These are phyloP conservation scores for Orchestes rusci DNA, from an alignment of 2,888 invertebrate genomes.

Conservation along the genomic window DNA sequence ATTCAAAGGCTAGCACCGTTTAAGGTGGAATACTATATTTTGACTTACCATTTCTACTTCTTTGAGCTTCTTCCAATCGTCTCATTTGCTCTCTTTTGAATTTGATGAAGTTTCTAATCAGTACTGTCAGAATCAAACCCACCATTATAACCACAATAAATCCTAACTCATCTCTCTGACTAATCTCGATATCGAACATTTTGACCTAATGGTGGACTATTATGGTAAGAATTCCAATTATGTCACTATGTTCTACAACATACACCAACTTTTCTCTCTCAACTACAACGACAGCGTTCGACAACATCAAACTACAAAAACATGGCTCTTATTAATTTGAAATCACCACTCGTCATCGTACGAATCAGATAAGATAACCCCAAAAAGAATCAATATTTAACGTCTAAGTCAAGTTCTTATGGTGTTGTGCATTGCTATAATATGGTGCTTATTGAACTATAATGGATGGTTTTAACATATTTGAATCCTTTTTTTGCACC, in stretches of 20 bases:
- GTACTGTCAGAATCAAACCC: conserved; percentile 25
- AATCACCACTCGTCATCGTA: neutral
- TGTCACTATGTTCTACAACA: neutral
- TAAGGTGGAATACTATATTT: too few species aligned
- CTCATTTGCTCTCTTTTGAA: conserved; percentile 23
- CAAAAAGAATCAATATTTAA: conserved; percentile 10
- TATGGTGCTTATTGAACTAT: too few species aligned
- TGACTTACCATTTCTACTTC: conserved; percentile 15
- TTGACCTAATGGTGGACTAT: too few species aligned
- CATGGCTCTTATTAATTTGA: too few species aligned
- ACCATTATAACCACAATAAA: conserved; percentile 27
- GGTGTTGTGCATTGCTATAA: too few species aligned
- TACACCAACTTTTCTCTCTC: conserved; percentile 3
- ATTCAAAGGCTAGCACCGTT: too few species aligned
- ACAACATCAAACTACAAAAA: too few species aligned
- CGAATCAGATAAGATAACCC: too few species aligned
- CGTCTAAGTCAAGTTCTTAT: too few species aligned
- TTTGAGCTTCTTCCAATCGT: conserved; percentile 11
- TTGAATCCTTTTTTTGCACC: too few species aligned
- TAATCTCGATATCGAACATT: conserved; percentile 7
- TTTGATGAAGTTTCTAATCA: conserved; percentile 26
- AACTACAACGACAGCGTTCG: neutral
- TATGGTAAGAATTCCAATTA: too few species aligned
- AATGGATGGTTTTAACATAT: too few species aligned
- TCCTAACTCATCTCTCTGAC: conserved; percentile 27